phyloP scores from a whole-genome alignment of 1,140 invertebrate species.

The Proctacanthus coquilletti region DNA sequence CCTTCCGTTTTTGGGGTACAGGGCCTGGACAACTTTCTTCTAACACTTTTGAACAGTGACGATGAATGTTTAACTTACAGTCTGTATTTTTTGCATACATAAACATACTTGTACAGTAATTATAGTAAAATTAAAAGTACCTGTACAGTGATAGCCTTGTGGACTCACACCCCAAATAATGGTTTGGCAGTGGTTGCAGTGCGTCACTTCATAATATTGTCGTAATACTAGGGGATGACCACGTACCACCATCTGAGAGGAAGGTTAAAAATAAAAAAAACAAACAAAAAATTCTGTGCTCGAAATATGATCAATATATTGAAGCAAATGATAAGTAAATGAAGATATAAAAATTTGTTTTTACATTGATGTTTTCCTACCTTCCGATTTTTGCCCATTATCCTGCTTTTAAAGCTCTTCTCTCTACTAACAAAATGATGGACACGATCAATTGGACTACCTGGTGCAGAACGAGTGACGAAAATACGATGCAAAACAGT shows the following conservation, averaged over 20 bases:
- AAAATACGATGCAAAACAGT: conserved; percentile 47
- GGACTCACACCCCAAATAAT: conserved; percentile 88
- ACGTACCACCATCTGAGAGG: conserved; percentile 49
- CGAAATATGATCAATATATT: conserved; percentile 1
- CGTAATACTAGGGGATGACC: conserved; percentile 82
- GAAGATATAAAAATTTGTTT: too few species aligned
- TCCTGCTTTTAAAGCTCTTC: conserved; percentile 56
- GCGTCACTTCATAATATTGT: conserved; percentile 76
- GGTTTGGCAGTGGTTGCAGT: conserved; percentile 84
- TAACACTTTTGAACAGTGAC: conserved; percentile 61
- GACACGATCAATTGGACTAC: conserved; percentile 33
- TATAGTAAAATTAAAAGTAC: conserved; percentile 16
- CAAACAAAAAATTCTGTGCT: conserved; percentile 5
- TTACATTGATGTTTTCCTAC: too few species aligned
- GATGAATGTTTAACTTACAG: conserved; percentile 79
- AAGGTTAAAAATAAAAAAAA: conserved; percentile 10
- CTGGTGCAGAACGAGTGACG: conserved; percentile 22
- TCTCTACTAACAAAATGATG: conserved; percentile 69
- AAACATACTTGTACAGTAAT: conserved; percentile 1
- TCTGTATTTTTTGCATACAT: conserved; percentile 29
- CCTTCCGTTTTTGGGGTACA: conserved; percentile 46
- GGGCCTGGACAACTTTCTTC: conserved; percentile 76
- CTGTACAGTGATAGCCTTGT: conserved; percentile 81
- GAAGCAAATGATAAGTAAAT: too few species aligned
- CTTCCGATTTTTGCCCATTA: conserved; percentile 55